Evolutionary conservation across 2,113 vertebrate genomes (phyloP).

Genomic region (Addax nasomaculatus): DNA sequence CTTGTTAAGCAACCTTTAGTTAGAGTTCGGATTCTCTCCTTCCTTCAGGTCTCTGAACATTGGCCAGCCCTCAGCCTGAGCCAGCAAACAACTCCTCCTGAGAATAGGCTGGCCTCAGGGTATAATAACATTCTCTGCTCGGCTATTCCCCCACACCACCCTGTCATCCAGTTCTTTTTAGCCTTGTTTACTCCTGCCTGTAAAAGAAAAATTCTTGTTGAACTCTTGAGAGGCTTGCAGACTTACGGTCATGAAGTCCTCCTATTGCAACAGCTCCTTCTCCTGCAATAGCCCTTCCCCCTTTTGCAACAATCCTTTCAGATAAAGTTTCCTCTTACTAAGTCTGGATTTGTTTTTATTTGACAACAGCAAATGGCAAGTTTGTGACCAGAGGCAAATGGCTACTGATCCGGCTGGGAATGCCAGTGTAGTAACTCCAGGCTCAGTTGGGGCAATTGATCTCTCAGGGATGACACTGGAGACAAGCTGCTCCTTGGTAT

Average conservation of each 20-base stretch:
- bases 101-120: background rate
- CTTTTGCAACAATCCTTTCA: background rate
- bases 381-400: background rate
- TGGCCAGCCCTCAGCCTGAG: background rate
- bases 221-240: background rate
- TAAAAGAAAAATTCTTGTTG: background rate
- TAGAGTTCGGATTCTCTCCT: background rate
- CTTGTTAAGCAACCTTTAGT: background rate
- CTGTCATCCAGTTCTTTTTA: background rate
- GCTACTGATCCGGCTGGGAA: background rate
- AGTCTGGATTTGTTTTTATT: background rate
- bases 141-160: background rate
- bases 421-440: background rate
- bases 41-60: background rate
- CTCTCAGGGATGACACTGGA: background rate
- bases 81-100: background rate
- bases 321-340: background rate
- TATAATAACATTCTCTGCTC: background rate
- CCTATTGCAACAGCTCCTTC: background rate
- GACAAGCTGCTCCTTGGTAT: too few relatives aligned
- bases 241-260: background rate
- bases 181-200: background rate
- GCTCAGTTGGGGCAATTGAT: background rate
- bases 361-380: background rate
- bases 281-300: background rate